phyloP scores from a whole-genome alignment of 2,113 vertebrate genomes.

The Hippopotamus amphibius region DNA sequence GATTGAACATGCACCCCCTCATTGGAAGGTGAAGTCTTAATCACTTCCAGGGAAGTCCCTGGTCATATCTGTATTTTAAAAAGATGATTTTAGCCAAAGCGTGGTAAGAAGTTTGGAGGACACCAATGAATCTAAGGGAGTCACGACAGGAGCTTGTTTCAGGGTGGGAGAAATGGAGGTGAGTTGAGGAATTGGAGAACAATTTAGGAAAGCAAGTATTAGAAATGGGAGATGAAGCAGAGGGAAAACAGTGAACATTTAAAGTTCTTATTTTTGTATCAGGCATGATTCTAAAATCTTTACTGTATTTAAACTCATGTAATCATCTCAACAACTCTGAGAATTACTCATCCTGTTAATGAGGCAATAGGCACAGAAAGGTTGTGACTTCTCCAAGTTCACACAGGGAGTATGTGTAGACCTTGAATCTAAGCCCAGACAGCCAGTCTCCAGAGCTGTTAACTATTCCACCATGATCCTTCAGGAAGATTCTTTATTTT shows the following conservation, averaged over 20 bases:
- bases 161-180: not conserved
- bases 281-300: not conserved
- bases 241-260: not conserved
- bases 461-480: not conserved
- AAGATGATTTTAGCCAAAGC: not conserved
- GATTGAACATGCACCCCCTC: no score
- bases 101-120: not conserved
- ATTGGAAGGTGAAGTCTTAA: no score
- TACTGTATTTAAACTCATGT: not conserved
- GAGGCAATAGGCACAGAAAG: not conserved
- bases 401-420: not conserved
- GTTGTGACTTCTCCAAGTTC: not conserved
- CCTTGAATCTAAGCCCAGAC: not conserved
- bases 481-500: not conserved
- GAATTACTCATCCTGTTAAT: not conserved
- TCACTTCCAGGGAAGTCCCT: not conserved
- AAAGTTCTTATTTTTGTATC: not conserved
- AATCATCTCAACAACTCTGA: not conserved
- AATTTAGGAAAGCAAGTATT: not conserved
- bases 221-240: not conserved
- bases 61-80: not conserved
- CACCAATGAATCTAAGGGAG: not conserved
- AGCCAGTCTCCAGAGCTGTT: not conserved
- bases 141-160: not conserved
- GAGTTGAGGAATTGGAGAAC: slow-evolving; percentile 1